Percentiles rank a stretch among this genome's conserved stretches.
Evolutionary conservation across 2,113 vertebrate genomes (phyloP).

Genomic region (Percopsis transmontana): DNA sequence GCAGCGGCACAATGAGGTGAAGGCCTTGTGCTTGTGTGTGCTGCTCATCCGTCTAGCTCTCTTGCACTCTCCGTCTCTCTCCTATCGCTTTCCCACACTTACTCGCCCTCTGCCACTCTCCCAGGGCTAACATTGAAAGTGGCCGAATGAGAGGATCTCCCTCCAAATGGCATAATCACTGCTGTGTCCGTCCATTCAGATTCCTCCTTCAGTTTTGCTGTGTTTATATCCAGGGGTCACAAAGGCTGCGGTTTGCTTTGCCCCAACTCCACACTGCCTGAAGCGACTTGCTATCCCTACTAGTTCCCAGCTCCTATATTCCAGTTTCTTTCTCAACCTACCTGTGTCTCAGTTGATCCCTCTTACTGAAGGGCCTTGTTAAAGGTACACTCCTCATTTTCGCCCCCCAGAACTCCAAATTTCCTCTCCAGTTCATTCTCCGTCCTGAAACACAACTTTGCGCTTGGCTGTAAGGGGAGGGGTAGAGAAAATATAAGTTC

Average conservation of each 20-base stretch:
- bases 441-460: no score
- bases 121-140: conserved; percentile 35
- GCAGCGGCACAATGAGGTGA: conserved; percentile 56
- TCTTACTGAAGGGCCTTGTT: conserved; percentile 13
- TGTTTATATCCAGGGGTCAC: conserved; percentile 58
- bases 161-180: conserved; percentile 57
- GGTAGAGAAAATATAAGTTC: no score
- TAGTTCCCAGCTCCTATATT: conserved; percentile 41
- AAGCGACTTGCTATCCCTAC: conserved; percentile 52
- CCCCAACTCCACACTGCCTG: conserved; percentile 53
- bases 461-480: no score
- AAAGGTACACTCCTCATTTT: background rate
- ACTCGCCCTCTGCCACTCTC: conserved; percentile 6
- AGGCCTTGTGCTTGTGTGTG: conserved; percentile 44
- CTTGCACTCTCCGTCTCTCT: conserved; percentile 6
- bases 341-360: background rate
- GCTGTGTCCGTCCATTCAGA: conserved; percentile 56
- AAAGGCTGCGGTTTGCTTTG: conserved; percentile 50
- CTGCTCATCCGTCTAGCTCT: conserved; percentile 5
- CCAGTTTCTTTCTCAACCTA: conserved; percentile 32
- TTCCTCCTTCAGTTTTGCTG: conserved; percentile 42
- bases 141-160: conserved; percentile 52
- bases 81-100: background rate
- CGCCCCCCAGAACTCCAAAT: no score
- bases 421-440: no score